Base-by-base conservation (phyloP, 2,797 vertebrate genomes). In the Rachycentron canadum region DNA sequence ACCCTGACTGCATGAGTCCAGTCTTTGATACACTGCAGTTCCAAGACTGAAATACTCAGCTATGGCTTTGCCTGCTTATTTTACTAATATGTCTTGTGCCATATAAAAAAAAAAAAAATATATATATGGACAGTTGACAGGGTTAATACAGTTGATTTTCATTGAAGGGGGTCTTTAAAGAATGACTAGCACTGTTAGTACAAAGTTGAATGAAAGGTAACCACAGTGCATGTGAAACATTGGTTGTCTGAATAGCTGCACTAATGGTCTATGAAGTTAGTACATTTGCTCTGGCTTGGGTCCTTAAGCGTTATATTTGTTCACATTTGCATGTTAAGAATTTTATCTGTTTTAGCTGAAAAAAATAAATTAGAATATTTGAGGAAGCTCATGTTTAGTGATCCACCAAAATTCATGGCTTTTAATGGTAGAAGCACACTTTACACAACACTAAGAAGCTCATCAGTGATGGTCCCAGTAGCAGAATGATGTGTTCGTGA, bases 121-220 rank as follows among this genome's bases (percentile, higher is more conserved):
- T n/a, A n/a, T 19, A 45, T 19, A 45, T 7, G 17, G 43, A 19
- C 32, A 32, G 7, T 45, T 7, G 19, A 19, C 43, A 45, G 16
- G 17, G 1, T 19, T 43, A 7, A 19, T 7, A 19, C 7, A 1
- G 16, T 43, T 45, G 6, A 19, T 7, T 45, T 19, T 45, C 17
- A 45, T 45, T 21, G 19, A 16, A 45, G 17, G 17, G 10, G 17
- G 17, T 45, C 43, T 45, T 45, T 45, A 47, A 64, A 69, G 23
- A 52, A 65, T 59, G 45, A 34, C 32, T 12, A 26, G 56, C 3
- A 11, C 23, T 41, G 34, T 52, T 49, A 66, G 76, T 64, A 62
- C 7, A 23, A 38, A 65, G 47, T 45, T 50, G 14, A 61, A 25
- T 26, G 26, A 14, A 25, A 34, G 34, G 38, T 12, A 41, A 53